Conservation (phyloP, 1,140 invertebrate species). For the Heliconius melpomene region DNA sequence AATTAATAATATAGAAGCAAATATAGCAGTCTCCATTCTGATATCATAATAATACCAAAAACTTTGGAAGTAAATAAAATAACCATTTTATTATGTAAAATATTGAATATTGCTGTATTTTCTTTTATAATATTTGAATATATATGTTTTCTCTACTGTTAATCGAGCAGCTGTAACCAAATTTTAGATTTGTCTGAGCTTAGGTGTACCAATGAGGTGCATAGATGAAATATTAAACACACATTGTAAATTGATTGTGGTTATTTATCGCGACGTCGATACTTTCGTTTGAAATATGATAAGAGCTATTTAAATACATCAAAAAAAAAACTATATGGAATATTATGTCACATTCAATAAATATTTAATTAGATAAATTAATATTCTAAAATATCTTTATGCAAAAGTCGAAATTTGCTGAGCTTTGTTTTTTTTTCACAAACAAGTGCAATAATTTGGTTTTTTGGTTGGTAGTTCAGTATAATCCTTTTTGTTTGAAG, state of each 20-base stretch:
- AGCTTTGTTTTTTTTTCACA: not conserved
- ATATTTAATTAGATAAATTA: slow-evolving; percentile 20
- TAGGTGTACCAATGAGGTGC: slow-evolving; percentile 50
- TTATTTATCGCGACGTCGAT: slow-evolving; percentile 32
- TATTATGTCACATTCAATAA: slow-evolving; percentile 26
- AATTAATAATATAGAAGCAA: not conserved
- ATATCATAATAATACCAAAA: too few relatives aligned
- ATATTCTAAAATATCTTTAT: slow-evolving; percentile 17
- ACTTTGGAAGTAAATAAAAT: too few relatives aligned
- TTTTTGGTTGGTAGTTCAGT: not conserved
- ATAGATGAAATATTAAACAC: slow-evolving; percentile 47
- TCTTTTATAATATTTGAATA: not conserved
- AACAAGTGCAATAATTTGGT: slow-evolving; percentile 39
- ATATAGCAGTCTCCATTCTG: too few relatives aligned
- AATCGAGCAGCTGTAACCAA: slow-evolving; percentile 48
- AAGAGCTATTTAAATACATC: slow-evolving; percentile 35
- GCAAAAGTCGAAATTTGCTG: not conserved
- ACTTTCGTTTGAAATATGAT: slow-evolving; percentile 41
- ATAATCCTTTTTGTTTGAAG: slow-evolving; percentile 21
- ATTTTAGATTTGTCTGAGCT: slow-evolving; percentile 50
- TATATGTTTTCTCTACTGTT: slow-evolving; percentile 24
- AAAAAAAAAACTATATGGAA: slow-evolving; percentile 29
- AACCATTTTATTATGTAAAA: too few relatives aligned
- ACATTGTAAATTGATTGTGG: slow-evolving; percentile 42
- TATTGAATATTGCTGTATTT: too few relatives aligned